phyloP scores from a whole-genome alignment of 2,888 invertebrate species.

The Chloroclystis v-ata region DNA sequence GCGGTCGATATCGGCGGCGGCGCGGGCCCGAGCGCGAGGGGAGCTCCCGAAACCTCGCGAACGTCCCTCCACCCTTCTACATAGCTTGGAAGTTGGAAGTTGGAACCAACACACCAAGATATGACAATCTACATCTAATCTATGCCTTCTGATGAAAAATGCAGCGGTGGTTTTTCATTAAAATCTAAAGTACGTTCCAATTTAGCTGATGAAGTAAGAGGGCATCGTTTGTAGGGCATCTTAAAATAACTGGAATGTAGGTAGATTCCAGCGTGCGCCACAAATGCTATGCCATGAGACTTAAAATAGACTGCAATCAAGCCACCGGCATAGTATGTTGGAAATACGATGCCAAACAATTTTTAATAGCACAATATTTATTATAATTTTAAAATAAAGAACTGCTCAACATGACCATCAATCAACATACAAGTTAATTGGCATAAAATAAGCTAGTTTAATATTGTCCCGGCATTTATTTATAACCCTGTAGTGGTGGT shows the following conservation, averaged over 20 bases:
- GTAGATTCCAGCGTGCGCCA: conserved; percentile 69
- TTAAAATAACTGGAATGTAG: conserved; percentile 63
- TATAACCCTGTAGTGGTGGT: conserved; percentile 53
- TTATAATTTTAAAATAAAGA: too few relatives aligned
- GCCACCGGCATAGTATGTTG: too few relatives aligned
- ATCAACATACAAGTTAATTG: background rate
- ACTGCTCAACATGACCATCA: too few relatives aligned
- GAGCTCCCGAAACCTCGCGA: conserved; percentile 13
- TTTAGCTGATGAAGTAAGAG: conserved; percentile 43
- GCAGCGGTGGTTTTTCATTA: too few relatives aligned
- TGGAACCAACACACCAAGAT: too few relatives aligned
- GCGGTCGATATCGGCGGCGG: conserved; percentile 41
- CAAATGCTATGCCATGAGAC: conserved; percentile 65
- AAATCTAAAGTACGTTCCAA: background rate
- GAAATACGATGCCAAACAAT: conserved; percentile 52
- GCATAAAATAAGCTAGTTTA: background rate
- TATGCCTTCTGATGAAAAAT: too few relatives aligned
- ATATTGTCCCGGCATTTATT: conserved; percentile 35
- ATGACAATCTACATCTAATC: too few relatives aligned
- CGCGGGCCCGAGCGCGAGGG: conserved; percentile 4
- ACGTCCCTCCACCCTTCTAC: background rate
- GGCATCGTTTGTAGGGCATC: conserved; percentile 61
- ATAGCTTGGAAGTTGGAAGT: too few relatives aligned
- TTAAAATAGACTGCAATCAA: conserved; percentile 61
- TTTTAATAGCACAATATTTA: conserved; percentile 23